Evolutionary conservation across 2,888 invertebrate genomes (phyloP).

Genomic region (Tenthredo mesomela): DNA sequence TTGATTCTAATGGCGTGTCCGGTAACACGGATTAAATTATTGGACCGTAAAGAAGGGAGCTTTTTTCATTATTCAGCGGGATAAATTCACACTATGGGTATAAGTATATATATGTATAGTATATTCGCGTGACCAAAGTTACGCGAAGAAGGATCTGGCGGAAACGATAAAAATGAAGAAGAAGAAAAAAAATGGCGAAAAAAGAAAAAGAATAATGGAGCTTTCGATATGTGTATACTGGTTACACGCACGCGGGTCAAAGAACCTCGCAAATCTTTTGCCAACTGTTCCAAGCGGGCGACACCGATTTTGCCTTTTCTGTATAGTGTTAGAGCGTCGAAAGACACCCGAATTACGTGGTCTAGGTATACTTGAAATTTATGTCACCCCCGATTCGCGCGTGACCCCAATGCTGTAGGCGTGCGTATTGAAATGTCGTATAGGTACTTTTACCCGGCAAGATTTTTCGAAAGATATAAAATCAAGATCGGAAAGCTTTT

Average conservation of each 20-base stretch:
- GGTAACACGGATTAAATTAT: slow-evolving; percentile 60
- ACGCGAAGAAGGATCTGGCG: neutral
- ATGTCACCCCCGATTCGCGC: slow-evolving; percentile 13
- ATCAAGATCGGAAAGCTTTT: slow-evolving; percentile 45
- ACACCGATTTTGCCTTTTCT: neutral
- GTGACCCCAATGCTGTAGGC: neutral
- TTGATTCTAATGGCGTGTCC: slow-evolving; percentile 72
- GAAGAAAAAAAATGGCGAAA: neutral
- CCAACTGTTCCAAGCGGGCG: neutral
- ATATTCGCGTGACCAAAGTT: slow-evolving; percentile 12
- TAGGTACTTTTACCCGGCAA: neutral
- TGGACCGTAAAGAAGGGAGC: slow-evolving; percentile 40
- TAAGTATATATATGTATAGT: too few relatives aligned
- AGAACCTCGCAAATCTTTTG: neutral
- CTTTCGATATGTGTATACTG: neutral
- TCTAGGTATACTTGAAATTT: slow-evolving; percentile 10
- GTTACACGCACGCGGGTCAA: slow-evolving; percentile 21
- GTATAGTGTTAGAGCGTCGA: neutral
- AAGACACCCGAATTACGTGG: slow-evolving; percentile 5
- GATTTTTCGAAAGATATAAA: slow-evolving; percentile 32
- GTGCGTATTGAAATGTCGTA: too few relatives aligned
- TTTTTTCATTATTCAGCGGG: slow-evolving; percentile 35
- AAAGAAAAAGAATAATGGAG: neutral
- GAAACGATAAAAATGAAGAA: slow-evolving; percentile 32
- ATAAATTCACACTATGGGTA: neutral